These are phyloP conservation scores for Perca flavescens DNA, from an alignment of 2,113 vertebrate genomes.

Conservation along the genomic window DNA sequence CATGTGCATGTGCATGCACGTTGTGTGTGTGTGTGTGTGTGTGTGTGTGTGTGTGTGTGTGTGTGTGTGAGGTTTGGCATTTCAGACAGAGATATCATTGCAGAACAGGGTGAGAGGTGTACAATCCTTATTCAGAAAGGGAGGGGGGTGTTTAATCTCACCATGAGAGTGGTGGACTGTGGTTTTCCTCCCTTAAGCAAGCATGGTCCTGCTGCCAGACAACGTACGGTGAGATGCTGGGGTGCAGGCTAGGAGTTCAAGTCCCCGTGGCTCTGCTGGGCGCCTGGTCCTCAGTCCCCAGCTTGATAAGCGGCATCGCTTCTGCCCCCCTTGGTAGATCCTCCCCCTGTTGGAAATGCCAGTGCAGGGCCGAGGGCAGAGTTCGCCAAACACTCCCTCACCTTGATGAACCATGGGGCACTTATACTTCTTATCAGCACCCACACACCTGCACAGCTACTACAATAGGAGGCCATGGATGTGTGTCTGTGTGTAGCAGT, in stretches of 20 bases:
- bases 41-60: slow-evolving; percentile 18
- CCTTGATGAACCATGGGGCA: slow-evolving; percentile 72
- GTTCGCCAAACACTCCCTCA: slow-evolving; percentile 62
- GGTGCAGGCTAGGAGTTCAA: slow-evolving; percentile 41
- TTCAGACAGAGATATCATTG: slow-evolving; percentile 80
- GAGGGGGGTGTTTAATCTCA: slow-evolving; percentile 22
- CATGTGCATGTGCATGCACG: slow-evolving; percentile 1
- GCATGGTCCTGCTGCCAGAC: slow-evolving; percentile 36
- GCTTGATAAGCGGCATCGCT: slow-evolving; percentile 70
- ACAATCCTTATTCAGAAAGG: slow-evolving; percentile 7
- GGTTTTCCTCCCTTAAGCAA: slow-evolving; percentile 51
- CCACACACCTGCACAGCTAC: slow-evolving; percentile 76
- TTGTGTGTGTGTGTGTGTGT: slow-evolving; percentile 9
- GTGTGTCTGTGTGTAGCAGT: slow-evolving; percentile 33
- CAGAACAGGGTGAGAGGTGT: slow-evolving; percentile 58
- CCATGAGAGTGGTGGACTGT: slow-evolving; percentile 41
- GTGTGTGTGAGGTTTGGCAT: slow-evolving; percentile 76
- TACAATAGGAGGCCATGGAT: slow-evolving; percentile 63
- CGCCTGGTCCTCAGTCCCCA: slow-evolving; percentile 44
- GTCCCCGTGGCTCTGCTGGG: slow-evolving; percentile 58
- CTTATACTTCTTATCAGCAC: slow-evolving; percentile 78
- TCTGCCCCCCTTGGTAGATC: slow-evolving; percentile 30
- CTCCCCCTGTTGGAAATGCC: slow-evolving; percentile 76
- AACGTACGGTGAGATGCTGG: slow-evolving; percentile 33
- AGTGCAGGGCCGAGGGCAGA: slow-evolving; percentile 67